A percentile compares a stretch with the other conserved stretches of the same genome.
Conservation (phyloP, 2,113 vertebrate species). For the Synodontis membranacea region DNA sequence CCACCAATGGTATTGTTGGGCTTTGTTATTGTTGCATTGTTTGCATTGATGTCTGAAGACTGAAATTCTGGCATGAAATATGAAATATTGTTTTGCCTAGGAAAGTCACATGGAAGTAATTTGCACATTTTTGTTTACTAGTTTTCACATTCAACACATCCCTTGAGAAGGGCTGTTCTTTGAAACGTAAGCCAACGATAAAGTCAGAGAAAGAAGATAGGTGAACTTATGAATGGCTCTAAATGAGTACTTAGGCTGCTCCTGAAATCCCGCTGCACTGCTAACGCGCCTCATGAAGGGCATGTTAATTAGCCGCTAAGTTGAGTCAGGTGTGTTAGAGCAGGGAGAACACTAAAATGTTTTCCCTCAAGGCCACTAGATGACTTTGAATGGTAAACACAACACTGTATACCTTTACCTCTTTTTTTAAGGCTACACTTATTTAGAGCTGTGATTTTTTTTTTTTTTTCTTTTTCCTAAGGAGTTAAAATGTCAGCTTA, state of each 20-base stretch:
- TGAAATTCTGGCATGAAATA: not conserved
- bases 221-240: conserved; percentile 10
- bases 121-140: conserved; percentile 8
- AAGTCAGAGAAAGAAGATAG: conserved; percentile 6
- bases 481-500: not conserved
- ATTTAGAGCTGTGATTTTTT: not conserved
- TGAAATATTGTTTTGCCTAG: not conserved
- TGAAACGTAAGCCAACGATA: conserved; percentile 12
- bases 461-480: too few species aligned
- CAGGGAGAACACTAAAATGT: not conserved
- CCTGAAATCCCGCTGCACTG: not conserved
- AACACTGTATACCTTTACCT: not conserved
- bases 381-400: not conserved
- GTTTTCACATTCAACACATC: conserved; percentile 18
- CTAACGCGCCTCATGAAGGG: conserved; percentile 6
- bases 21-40: conserved; percentile 23
- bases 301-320: conserved; percentile 20
- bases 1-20: not conserved
- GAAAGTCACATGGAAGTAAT: conserved; percentile 6
- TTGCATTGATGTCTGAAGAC: not conserved
- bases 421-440: not conserved
- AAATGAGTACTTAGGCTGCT: conserved; percentile 18
- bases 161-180: not conserved
- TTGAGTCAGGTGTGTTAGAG: conserved; percentile 6
- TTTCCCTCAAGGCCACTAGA: not conserved